Evolutionary conservation across 2,797 vertebrate species (phyloP), one percentile per base, ranked within the genome.

Genomic region (Labroides dimidiatus): DNA sequence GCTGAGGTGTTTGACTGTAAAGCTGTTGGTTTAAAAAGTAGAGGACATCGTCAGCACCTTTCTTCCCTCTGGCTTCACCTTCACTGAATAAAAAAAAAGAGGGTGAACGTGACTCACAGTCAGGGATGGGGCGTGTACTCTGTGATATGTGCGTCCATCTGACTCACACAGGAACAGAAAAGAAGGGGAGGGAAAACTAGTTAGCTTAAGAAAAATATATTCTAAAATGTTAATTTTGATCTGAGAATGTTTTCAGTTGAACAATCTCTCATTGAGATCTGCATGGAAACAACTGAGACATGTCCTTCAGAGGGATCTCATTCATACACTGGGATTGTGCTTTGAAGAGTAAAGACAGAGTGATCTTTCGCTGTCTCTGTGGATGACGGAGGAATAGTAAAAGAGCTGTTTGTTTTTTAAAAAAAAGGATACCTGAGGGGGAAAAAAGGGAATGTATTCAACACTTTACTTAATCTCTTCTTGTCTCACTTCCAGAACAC

Each of bases 71-170:
- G 43, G 20, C 44, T 64, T 59, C 21, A 44, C 19, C 19, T 43
- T 64, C 39, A 57, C 11, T 16, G n/a, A 68, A 58, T 42, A 58
- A 61, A 75, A 58, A 61, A 75, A 51, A 10, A 49, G 27, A 67
- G 12, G 48, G 51, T 17, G 43, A 55, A 43, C 33, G 63, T 80
- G 74, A 82, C 47, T 84, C 67, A 66, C 52, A 42, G 48, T 54
- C 64, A n/a, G 27, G 56, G 49, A 54, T 49, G 61, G 61, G 49
- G 19, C 3, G 1, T 55, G 36, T 42, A 49, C 43, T 76, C 64
- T 47, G 15, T 48, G 54, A 69, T 67, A 67, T 53, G 67, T 6
- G 10, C 13, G 2, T 39, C 13, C 12, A 55, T 43, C 52, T 79
- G 60, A 87, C 41, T 81, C 80, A 79, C 48, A 42, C 63, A 59